These are phyloP conservation scores for Apodemia hepburni DNA, from an alignment of 2,888 invertebrate genomes.

Conservation along the genomic window DNA sequence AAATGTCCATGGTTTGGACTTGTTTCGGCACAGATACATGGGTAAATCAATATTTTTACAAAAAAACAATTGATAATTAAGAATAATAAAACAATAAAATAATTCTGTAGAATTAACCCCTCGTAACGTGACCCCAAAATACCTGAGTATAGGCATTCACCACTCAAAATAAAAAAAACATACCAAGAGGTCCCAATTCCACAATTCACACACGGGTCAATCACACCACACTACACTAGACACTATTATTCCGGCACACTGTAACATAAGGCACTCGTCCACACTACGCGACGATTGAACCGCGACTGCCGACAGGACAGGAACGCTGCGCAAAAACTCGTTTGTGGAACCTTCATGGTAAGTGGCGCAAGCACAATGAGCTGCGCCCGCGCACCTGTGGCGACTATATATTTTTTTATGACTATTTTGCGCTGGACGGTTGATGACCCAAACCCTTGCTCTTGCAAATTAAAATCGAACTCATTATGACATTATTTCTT, in stretches of 20 bases:
- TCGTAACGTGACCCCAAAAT: constrained; percentile 1
- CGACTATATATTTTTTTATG: constrained; percentile 50
- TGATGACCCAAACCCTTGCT: constrained; percentile 48
- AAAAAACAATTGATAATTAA: too few relatives aligned
- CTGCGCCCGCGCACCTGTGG: constrained; percentile 71
- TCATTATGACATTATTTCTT: neutral
- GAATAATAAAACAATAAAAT: neutral
- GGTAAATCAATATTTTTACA: too few relatives aligned
- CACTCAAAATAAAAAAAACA: constrained; percentile 10
- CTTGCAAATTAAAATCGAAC: neutral
- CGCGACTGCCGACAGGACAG: constrained; percentile 23
- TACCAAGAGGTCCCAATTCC: constrained; percentile 18
- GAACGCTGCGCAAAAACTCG: constrained; percentile 26
- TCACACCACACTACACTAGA: constrained; percentile 28
- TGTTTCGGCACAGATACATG: too few relatives aligned
- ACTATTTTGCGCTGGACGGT: constrained; percentile 61
- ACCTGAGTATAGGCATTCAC: constrained; percentile 1
- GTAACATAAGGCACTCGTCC: constrained; percentile 16
- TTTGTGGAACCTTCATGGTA: constrained; percentile 27
- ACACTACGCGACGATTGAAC: constrained; percentile 17
- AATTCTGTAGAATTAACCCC: neutral
- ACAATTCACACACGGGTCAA: constrained; percentile 24
- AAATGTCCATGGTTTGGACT: too few relatives aligned
- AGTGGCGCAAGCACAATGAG: constrained; percentile 26
- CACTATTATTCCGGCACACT: constrained; percentile 18